Percentiles rank a stretch among this genome's conserved stretches.
phyloP scores from a whole-genome alignment of 2,113 vertebrate genomes.

The Vicugna pacos region DNA sequence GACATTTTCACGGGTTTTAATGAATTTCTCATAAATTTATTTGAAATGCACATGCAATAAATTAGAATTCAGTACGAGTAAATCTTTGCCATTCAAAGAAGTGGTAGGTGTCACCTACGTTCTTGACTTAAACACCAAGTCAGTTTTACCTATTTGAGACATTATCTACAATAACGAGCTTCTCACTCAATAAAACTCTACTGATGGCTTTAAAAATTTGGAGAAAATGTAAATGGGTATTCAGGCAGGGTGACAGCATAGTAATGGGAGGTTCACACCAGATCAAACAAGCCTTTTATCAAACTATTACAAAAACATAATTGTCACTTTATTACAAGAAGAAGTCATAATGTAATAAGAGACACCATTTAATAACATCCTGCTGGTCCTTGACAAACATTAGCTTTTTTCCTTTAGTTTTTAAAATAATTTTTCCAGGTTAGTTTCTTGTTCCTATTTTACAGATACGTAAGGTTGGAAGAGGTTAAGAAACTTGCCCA shows the following conservation, averaged over 20 bases:
- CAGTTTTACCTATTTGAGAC: constrained; percentile 17
- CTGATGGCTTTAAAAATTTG: constrained; percentile 48
- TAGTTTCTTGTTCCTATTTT: constrained; percentile 16
- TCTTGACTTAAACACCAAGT: background rate
- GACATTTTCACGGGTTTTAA: constrained; percentile 76
- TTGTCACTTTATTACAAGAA: constrained; percentile 56
- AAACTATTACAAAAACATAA: constrained; percentile 61
- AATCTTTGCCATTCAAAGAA: constrained; percentile 46
- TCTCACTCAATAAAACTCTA: constrained; percentile 33
- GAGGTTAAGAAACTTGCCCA: background rate
- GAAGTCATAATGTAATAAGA: constrained; percentile 42
- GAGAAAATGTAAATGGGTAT: constrained; percentile 23
- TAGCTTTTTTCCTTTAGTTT: background rate
- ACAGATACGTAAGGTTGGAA: background rate
- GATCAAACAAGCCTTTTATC: constrained; percentile 49
- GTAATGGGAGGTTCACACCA: constrained; percentile 14
- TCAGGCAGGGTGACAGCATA: constrained; percentile 3
- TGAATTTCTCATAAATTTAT: constrained; percentile 74
- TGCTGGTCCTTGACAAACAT: background rate
- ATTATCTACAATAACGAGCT: constrained; percentile 51
- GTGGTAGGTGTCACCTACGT: background rate
- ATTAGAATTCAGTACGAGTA: constrained; percentile 55
- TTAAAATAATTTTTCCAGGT: constrained; percentile 33
- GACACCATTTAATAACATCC: constrained; percentile 18
- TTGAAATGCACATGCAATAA: constrained; percentile 60